Conservation (phyloP, 2,888 invertebrate genomes). For the Drosophila demipolita region DNA sequence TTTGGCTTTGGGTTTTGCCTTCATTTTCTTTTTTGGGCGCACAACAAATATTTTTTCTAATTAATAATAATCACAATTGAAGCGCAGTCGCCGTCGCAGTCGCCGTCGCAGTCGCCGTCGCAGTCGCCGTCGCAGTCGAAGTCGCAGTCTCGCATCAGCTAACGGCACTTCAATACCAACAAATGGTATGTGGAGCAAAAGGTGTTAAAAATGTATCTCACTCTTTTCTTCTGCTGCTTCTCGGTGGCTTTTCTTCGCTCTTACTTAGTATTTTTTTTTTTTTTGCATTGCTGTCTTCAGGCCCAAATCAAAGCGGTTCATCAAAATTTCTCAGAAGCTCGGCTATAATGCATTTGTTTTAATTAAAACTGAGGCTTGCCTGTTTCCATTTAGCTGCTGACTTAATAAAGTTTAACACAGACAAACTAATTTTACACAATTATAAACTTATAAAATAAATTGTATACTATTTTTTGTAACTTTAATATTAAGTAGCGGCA, state of each 20-base stretch:
- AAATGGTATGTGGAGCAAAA: constrained; percentile 62
- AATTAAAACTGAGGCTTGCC: constrained; percentile 62
- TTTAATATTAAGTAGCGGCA: background rate
- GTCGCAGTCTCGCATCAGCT: constrained; percentile 43
- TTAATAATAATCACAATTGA: constrained; percentile 82
- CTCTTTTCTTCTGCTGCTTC: constrained; percentile 13
- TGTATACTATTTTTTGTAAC: background rate
- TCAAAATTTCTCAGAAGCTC: constrained; percentile 58
- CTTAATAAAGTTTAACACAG: constrained; percentile 8
- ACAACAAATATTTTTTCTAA: constrained; percentile 80
- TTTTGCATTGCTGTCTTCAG: constrained; percentile 21
- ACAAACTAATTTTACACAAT: background rate
- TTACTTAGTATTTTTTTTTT: background rate
- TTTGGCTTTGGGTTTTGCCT: constrained; percentile 34
- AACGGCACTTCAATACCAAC: constrained; percentile 61
- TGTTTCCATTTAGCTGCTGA: background rate
- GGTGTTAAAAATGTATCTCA: constrained; percentile 60
- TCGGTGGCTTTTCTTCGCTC: constrained; percentile 7
- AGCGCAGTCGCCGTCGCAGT: constrained; percentile 51
- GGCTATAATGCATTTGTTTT: constrained; percentile 75
- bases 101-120: constrained; percentile 1
- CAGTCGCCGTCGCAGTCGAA: constrained; percentile 35
- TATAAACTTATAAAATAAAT: background rate
- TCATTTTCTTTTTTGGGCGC: constrained; percentile 37
- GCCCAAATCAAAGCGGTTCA: constrained; percentile 62